Conservation (phyloP, 2,888 invertebrate species). For the Hanleya hanleyi region DNA sequence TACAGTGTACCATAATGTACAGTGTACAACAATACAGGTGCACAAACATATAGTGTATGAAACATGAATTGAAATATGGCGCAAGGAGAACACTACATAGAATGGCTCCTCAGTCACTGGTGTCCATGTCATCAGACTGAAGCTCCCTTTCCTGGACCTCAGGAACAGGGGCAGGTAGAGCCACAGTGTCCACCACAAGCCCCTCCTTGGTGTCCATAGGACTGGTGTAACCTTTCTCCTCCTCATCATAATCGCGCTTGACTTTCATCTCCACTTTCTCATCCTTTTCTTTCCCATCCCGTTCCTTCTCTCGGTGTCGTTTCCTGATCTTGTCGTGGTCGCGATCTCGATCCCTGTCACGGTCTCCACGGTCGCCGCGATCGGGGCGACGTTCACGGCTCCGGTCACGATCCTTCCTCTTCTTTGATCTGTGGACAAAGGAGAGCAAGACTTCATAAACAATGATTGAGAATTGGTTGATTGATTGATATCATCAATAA, state of each 20-base stretch:
- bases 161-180: neutral
- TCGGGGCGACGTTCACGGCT: neutral
- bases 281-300: neutral
- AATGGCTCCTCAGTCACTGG: conserved; percentile 2
- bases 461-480: too few relatives aligned
- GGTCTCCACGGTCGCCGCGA: neutral
- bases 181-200: neutral
- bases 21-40: too few relatives aligned
- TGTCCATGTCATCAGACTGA: conserved; percentile 3
- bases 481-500: too few relatives aligned
- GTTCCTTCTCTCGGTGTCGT: neutral
- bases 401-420: neutral
- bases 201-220: neutral
- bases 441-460: too few relatives aligned
- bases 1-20: too few relatives aligned
- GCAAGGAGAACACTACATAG: too few relatives aligned
- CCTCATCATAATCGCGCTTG: conserved; percentile 19
- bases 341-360: neutral
- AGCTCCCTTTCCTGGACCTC: neutral
- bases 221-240: conserved; percentile 20
- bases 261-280: conserved; percentile 1
- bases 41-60: too few relatives aligned
- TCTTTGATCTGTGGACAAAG: too few relatives aligned
- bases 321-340: neutral
- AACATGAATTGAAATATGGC: too few relatives aligned